Percentiles rank a stretch among this genome's conserved stretches.
These are phyloP conservation scores for Pedionomus torquatus DNA, from an alignment of 2,113 vertebrate genomes.

Conservation along the genomic window DNA sequence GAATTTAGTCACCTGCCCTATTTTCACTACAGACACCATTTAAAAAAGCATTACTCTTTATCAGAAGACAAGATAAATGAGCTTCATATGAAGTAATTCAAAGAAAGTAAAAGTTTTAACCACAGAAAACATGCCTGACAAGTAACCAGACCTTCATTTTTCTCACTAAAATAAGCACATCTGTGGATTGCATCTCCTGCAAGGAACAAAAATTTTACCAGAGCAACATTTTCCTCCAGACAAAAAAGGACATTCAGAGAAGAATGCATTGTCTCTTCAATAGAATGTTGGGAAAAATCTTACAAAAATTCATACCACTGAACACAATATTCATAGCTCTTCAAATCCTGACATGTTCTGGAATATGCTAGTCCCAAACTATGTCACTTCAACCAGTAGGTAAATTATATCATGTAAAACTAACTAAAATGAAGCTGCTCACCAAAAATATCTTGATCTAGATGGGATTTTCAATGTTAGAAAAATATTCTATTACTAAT, in stretches of 20 bases:
- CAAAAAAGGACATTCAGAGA: not conserved
- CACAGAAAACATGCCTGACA: not conserved
- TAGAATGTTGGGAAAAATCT: not conserved
- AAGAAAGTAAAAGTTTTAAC: not conserved
- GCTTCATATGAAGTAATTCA: not conserved
- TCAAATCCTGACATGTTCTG: slow-evolving; percentile 61
- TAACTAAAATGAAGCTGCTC: slow-evolving; percentile 52
- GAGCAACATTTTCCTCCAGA: not conserved
- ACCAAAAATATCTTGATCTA: slow-evolving; percentile 54
- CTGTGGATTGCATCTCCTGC: not conserved
- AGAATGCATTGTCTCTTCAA: not conserved
- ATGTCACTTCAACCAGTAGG: slow-evolving; percentile 63
- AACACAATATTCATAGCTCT: slow-evolving; percentile 55
- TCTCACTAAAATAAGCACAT: not conserved
- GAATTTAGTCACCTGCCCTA: not conserved
- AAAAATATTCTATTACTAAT: slow-evolving; percentile 44
- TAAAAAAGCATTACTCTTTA: not conserved
- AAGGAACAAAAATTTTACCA: not conserved
- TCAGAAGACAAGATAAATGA: not conserved
- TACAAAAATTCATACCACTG: slow-evolving; percentile 59
- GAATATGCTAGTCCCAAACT: slow-evolving; percentile 49
- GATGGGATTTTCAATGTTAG: slow-evolving; percentile 19
- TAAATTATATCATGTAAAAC: slow-evolving; percentile 56
- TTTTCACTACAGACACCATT: not conserved
- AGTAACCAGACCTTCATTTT: not conserved